Conservation (phyloP, 2,888 invertebrate species). For the Drosophila mettleri region DNA sequence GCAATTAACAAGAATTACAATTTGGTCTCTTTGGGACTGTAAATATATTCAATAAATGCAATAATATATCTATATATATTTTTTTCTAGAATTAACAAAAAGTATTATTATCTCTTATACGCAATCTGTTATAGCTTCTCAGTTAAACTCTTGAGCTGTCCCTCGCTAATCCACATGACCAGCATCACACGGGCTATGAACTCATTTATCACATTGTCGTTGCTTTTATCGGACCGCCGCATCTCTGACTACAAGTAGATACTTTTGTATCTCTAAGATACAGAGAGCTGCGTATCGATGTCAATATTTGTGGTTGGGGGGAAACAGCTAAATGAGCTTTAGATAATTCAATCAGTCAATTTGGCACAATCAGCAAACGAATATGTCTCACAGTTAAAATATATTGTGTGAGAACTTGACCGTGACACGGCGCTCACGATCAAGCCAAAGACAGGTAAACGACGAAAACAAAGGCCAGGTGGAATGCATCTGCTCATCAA, state of each 20-base stretch:
- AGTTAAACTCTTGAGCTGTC: slow-evolving; percentile 2
- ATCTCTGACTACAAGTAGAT: slow-evolving; percentile 24
- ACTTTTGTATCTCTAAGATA: slow-evolving; percentile 19
- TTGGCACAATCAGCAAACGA: slow-evolving; percentile 14
- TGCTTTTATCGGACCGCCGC: slow-evolving; percentile 29
- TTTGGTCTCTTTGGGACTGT: too few species aligned
- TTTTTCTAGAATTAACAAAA: too few species aligned
- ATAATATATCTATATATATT: too few species aligned
- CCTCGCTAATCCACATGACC: slow-evolving; percentile 31
- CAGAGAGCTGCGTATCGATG: slow-evolving; percentile 21
- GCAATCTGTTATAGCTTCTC: too few species aligned
- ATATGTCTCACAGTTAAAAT: slow-evolving; percentile 3
- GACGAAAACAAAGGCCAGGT: not conserved
- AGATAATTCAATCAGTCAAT: slow-evolving; percentile 23
- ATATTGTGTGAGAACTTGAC: slow-evolving; percentile 29
- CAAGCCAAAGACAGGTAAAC: slow-evolving; percentile 7
- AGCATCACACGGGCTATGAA: slow-evolving; percentile 11
- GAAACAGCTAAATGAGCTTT: not conserved
- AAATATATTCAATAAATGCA: too few species aligned
- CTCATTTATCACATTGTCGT: slow-evolving; percentile 40
- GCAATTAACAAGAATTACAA: too few species aligned
- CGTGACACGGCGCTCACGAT: slow-evolving; percentile 21
- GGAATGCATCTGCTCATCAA: slow-evolving; percentile 21
- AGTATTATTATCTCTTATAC: too few species aligned
- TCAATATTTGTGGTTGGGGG: not conserved